Evolutionary conservation across 2,888 invertebrate genomes (phyloP), one percentile per base, ranked within the genome.

Genomic region (Gasteruption jaculator): DNA sequence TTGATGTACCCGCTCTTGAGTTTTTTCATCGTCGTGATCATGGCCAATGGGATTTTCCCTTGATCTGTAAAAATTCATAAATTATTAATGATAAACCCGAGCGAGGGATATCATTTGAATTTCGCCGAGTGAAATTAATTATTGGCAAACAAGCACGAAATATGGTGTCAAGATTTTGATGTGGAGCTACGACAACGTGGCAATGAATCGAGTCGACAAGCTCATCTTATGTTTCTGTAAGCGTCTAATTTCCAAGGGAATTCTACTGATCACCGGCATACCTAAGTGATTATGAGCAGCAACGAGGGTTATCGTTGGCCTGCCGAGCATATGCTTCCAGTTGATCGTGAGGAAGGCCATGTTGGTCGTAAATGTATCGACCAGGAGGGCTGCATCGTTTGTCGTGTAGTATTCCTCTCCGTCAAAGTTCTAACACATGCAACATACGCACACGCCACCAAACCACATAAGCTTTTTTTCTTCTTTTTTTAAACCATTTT

Each of bases 11-110:
- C 99, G 45, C 94, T 95, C 71, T 95, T 94, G 3, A 99, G 75
- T 73, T 99, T 99, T 66, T 95, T 93, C 82, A 99, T 91, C 2
- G 97, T 97, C 2, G 94, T 93, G 56, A 96, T 86, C 84, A 99
- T 91, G 0, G 95, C 91, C 67, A 91, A 76, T 0, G 94, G 94
- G 48, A 93, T 86, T 73, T 84, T 89, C 44, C 89, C 91, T 72
- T 92, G 85, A 75, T 93, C 93, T 91, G 50, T 11, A 58, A 60
- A 38, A 22, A 22, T 22, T 22, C 10, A 22, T 22, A 7, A 10
- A 22, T 22, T 22, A 22, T 22, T 8, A 10, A 22, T 22, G 24
- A 10, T 10, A 22, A 7, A 22, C 24, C 10, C n/a, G n/a, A n/a
- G n/a, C n/a, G n/a, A n/a, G n/a, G n/a, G n/a, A n/a, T n/a, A n/a